Evolutionary conservation across 2,888 invertebrate species (phyloP), one percentile per base, ranked within the genome.

Genomic region (Thecophora atra): DNA sequence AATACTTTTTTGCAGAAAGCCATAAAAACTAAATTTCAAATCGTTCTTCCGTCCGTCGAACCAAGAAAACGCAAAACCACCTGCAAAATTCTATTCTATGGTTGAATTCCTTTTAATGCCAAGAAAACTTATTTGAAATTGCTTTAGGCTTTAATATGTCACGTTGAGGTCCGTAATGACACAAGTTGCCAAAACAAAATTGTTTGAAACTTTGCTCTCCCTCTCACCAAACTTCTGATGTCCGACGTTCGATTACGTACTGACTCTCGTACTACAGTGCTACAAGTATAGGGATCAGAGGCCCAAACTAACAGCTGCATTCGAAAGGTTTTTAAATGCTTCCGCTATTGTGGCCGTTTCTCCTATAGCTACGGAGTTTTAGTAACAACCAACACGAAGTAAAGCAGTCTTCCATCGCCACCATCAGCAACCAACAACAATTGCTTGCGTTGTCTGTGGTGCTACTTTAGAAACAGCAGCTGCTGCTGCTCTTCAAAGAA

Each of bases 251-350:
- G 47, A 6, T 47, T 47, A n/a, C n/a, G n/a, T n/a, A n/a, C n/a
- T n/a, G n/a, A n/a, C n/a, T n/a, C n/a, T n/a, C n/a, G n/a, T n/a
- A 37, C 6, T 37, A 11, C 7, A 37, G 6, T 5, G 47, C 47
- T 28, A 26, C 24, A 60, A 28, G 47, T 15, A 60, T 17, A 37
- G 17, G 30, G 19, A 37, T 19, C 63, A 44, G 26, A 6, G 17
- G n/a, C 56, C 24, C 24, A 24, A 15, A 58, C 13, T 6, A 63
- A 37, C 37, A 42, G 63, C 21, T 63, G 44, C 21, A 65, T 65
- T 65, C 51, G 26, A 65, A 65, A 24, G 24, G 28, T 5, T 26
- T 47, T 65, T 21, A 51, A 65, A 63, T 63, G 63, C 24, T 19
- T 19, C 8, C 15, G 63, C 24, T 63, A 30, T n/a, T 60, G 60